phyloP scores from a whole-genome alignment of 2,797 vertebrate species.

The Peromyscus eremicus region DNA sequence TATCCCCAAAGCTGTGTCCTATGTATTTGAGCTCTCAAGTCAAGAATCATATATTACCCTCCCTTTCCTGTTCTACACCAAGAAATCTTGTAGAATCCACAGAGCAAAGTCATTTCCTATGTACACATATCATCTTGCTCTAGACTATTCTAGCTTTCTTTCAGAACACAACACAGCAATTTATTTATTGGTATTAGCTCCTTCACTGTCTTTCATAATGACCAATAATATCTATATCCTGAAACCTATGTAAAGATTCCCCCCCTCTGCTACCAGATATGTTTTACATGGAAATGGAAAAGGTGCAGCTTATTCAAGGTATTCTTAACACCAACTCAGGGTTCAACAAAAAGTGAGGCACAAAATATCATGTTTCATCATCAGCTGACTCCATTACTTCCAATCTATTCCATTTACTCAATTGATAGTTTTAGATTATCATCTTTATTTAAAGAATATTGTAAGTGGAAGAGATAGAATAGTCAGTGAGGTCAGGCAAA shows the following conservation, averaged over 20 bases:
- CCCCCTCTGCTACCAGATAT: neutral
- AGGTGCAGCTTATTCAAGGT: too few relatives aligned
- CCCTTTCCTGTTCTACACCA: neutral
- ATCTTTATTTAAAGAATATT: neutral
- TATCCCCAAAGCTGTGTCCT: neutral
- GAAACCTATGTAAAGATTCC: neutral
- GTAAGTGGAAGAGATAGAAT: neutral
- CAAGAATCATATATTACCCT: neutral
- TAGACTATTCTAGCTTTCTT: neutral
- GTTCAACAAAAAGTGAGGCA: neutral
- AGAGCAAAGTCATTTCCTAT: neutral
- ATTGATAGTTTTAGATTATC: neutral
- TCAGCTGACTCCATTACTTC: neutral
- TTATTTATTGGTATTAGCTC: neutral
- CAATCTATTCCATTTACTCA: neutral
- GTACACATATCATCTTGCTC: neutral
- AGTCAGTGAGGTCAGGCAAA: neutral
- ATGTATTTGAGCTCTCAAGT: neutral
- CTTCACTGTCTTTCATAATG: neutral
- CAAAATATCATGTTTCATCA: neutral
- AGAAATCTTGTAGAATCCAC: neutral
- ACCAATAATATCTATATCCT: neutral
- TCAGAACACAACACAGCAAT: neutral
- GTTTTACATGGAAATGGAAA: neutral
- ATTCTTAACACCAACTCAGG: neutral